Evolutionary conservation across 2,888 invertebrate species (phyloP).

Genomic region (Drosophila pseudotalamancana): DNA sequence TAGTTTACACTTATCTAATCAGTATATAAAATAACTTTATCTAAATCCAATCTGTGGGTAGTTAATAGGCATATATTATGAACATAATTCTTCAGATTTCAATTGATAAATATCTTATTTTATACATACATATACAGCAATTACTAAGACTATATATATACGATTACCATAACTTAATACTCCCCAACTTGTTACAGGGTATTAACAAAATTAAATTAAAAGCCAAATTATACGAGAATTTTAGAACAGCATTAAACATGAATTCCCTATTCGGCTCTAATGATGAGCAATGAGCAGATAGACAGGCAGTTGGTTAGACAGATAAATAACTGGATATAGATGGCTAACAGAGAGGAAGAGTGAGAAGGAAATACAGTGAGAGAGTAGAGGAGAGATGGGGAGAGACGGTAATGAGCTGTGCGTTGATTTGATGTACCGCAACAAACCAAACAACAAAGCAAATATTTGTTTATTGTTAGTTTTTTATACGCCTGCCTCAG

Average conservation of each 20-base stretch:
- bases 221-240: slow-evolving; percentile 59
- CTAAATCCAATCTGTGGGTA: too few relatives aligned
- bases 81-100: too few relatives aligned
- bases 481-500: neutral
- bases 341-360: neutral
- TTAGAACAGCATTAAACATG: slow-evolving; percentile 34
- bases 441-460: slow-evolving; percentile 24
- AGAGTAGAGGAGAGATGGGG: too few relatives aligned
- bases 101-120: too few relatives aligned
- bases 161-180: neutral
- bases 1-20: too few relatives aligned
- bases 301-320: slow-evolving; percentile 1
- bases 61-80: neutral
- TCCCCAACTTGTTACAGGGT: neutral
- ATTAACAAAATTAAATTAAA: slow-evolving; percentile 35
- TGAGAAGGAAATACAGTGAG: neutral
- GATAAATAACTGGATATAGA: slow-evolving; percentile 2
- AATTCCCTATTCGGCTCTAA: slow-evolving; percentile 37
- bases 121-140: too few relatives aligned
- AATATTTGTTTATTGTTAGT: slow-evolving; percentile 44
- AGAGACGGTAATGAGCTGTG: slow-evolving; percentile 53
- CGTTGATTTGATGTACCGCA: slow-evolving; percentile 54
- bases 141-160: too few relatives aligned
- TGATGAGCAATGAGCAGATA: slow-evolving; percentile 38
- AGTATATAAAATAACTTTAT: too few relatives aligned